phyloP scores from a whole-genome alignment of 2,888 invertebrate species.

The Orchestes rusci region DNA sequence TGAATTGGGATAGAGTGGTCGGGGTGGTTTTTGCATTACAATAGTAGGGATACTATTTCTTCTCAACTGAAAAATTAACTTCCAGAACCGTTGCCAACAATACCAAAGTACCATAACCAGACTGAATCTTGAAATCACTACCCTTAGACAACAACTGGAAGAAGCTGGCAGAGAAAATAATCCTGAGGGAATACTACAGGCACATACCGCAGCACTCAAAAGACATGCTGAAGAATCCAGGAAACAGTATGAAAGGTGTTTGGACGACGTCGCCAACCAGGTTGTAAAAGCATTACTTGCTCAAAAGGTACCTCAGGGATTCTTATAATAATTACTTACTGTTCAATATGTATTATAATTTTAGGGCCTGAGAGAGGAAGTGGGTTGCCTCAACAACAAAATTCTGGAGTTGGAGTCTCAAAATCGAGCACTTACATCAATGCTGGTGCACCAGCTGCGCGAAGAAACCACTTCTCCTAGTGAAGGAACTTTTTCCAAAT shows the following conservation, averaged over 20 bases:
- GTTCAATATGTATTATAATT: slow-evolving; percentile 17
- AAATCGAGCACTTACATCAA: slow-evolving; percentile 64
- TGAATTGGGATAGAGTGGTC: too few relatives aligned
- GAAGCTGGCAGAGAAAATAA: slow-evolving; percentile 44
- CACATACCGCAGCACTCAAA: slow-evolving; percentile 55
- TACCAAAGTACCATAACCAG: slow-evolving; percentile 61
- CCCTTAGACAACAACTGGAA: slow-evolving; percentile 55
- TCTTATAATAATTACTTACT: background rate
- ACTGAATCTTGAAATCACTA: slow-evolving; percentile 61
- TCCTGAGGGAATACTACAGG: slow-evolving; percentile 50
- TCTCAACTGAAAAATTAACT: too few relatives aligned
- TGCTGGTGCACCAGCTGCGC: slow-evolving; percentile 59
- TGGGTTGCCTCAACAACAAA: slow-evolving; percentile 62
- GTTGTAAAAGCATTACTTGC: slow-evolving; percentile 75
- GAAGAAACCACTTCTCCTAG: slow-evolving; percentile 33
- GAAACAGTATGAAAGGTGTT: slow-evolving; percentile 68
- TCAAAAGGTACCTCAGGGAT: slow-evolving; percentile 59
- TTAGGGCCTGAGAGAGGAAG: slow-evolving; percentile 71
- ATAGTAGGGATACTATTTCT: too few relatives aligned
- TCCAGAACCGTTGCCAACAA: slow-evolving; percentile 63
- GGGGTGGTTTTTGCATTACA: too few relatives aligned
- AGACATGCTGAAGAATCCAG: slow-evolving; percentile 59
- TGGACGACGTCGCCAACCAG: slow-evolving; percentile 78
- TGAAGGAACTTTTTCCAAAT: slow-evolving; percentile 22
- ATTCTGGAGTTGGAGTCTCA: slow-evolving; percentile 74